A percentile compares a stretch with the other conserved stretches of the same genome.
Evolutionary conservation across 2,113 vertebrate species (phyloP).

Genomic region (Penelope pileata): DNA sequence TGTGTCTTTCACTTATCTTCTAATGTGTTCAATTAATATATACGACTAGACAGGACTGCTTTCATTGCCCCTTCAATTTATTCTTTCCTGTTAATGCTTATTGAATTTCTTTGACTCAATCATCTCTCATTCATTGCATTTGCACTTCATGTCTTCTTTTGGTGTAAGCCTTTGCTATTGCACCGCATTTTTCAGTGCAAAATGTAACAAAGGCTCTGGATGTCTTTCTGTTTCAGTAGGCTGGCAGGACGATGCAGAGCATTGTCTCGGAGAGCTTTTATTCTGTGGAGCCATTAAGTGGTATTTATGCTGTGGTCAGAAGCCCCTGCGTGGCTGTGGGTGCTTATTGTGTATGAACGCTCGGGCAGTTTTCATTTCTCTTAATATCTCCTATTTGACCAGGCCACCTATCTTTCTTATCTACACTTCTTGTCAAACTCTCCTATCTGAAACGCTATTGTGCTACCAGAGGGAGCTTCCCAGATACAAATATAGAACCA

Average conservation of each 20-base stretch:
- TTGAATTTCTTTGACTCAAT: not conserved
- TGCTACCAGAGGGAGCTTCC: not conserved
- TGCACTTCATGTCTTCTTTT: not conserved
- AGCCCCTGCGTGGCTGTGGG: not conserved
- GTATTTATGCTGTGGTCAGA: not conserved
- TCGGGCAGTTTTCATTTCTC: not conserved
- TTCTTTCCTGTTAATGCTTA: not conserved
- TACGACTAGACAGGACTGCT: not conserved
- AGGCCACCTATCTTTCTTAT: not conserved
- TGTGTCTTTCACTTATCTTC: not conserved
- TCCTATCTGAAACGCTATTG: not conserved
- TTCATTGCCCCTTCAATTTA: not conserved
- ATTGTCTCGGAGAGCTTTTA: not conserved
- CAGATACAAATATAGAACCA: conserved; percentile 19
- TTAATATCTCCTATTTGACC: not conserved
- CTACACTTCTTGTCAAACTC: not conserved
- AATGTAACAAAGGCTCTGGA: not conserved
- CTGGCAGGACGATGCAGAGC: not conserved
- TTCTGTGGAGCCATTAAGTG: not conserved
- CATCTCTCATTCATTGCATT: not conserved
- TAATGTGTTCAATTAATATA: not conserved
- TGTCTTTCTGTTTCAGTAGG: not conserved
- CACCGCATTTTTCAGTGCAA: not conserved
- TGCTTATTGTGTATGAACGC: not conserved
- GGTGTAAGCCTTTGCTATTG: not conserved